phyloP scores from a whole-genome alignment of 92 coral and sea anemone species.

The Paramuricea clavata region DNA sequence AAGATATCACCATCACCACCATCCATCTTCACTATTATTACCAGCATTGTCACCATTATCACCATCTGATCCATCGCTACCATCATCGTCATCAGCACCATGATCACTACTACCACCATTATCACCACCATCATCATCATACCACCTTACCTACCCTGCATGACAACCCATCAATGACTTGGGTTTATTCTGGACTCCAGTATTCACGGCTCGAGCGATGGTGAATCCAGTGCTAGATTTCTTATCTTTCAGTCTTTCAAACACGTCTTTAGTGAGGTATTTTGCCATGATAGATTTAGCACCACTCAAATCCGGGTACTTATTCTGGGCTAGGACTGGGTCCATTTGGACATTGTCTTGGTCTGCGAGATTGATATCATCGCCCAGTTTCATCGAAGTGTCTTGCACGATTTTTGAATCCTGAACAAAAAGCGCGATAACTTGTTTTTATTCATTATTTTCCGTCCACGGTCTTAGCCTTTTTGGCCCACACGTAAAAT shows the following conservation, averaged over 20 bases:
- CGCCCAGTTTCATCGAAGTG: constrained; percentile 48
- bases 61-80: not conserved
- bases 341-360: constrained; percentile 58
- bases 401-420: constrained; percentile 36
- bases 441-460: no score
- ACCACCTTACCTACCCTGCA: constrained; percentile 47
- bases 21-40: not conserved
- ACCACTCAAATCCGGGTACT: constrained; percentile 63
- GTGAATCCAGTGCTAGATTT: constrained; percentile 65
- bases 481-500: no score
- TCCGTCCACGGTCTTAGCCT: no score
- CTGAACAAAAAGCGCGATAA: not conserved
- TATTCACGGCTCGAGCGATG: constrained; percentile 76
- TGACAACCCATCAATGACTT: constrained; percentile 71
- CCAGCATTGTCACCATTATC: not conserved
- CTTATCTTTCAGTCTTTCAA: constrained; percentile 64
- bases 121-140: not conserved
- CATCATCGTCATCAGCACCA: not conserved
- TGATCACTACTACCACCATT: not conserved
- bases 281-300: constrained; percentile 52
- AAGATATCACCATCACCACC: no score
- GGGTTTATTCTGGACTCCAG: constrained; percentile 57
- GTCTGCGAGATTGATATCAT: constrained; percentile 48
- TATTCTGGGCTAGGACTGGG: constrained; percentile 68
- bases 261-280: constrained; percentile 57